Conservation (phyloP, 2,113 vertebrate species). For the Anser brachyrhynchus region DNA sequence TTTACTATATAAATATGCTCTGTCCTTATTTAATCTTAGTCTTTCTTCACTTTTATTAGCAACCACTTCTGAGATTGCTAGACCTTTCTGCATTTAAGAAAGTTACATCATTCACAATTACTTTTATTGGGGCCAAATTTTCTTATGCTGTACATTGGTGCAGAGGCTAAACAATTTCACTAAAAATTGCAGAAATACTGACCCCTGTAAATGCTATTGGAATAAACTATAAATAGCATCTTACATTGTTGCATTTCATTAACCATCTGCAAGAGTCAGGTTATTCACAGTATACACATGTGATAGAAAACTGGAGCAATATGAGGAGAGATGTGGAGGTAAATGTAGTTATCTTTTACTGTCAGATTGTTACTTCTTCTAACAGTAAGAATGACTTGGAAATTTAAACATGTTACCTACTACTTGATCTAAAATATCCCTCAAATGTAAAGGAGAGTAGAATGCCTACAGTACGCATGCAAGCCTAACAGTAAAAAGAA, state of each 20-base stretch:
- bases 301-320: neutral
- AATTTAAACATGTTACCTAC: neutral
- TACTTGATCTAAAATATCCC: neutral
- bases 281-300: neutral
- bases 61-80: neutral
- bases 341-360: neutral
- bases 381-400: neutral
- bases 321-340: neutral
- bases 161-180: neutral
- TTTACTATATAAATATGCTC: neutral
- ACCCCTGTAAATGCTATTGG: neutral
- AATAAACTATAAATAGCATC: neutral
- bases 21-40: neutral
- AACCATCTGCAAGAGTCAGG: neutral
- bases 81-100: neutral
- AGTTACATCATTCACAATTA: neutral
- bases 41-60: neutral
- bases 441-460: neutral
- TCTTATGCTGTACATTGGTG: neutral
- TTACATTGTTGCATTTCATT: neutral
- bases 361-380: neutral
- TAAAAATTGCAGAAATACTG: neutral
- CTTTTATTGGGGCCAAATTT: neutral
- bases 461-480: neutral
- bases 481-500: neutral